phyloP scores from a whole-genome alignment of 2,797 vertebrate species.

The Onychomys arenicola region DNA sequence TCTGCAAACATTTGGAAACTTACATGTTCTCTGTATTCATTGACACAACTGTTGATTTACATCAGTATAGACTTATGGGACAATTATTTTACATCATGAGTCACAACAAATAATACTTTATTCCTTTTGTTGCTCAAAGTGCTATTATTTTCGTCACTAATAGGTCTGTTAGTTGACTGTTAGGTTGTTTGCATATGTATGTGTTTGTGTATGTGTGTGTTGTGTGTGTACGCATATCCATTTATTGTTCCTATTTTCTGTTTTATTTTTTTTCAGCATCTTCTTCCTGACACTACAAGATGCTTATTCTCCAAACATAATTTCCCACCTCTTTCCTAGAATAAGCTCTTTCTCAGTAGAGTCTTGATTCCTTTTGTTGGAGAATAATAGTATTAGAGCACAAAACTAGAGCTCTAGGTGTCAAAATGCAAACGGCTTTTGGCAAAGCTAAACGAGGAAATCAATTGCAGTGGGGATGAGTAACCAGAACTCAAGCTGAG shows the following conservation, averaged over 20 bases:
- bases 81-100: background rate
- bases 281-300: background rate
- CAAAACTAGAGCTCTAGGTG: background rate
- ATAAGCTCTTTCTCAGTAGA: background rate
- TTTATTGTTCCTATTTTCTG: background rate
- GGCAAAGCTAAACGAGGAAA: background rate
- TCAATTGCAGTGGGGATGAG: background rate
- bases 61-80: background rate
- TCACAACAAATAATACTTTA: background rate
- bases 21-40: background rate
- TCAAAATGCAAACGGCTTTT: background rate
- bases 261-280: background rate
- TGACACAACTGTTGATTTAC: background rate
- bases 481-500: background rate
- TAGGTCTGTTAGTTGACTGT: background rate
- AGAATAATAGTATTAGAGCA: background rate
- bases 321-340: background rate
- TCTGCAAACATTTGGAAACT: background rate
- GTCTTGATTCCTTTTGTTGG: background rate
- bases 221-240: background rate
- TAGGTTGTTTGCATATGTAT: background rate
- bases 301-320: background rate
- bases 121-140: background rate
- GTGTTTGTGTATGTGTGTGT: background rate
- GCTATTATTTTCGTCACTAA: background rate